phyloP scores from a whole-genome alignment of 2,113 vertebrate genomes.

The Bettongia penicillata region DNA sequence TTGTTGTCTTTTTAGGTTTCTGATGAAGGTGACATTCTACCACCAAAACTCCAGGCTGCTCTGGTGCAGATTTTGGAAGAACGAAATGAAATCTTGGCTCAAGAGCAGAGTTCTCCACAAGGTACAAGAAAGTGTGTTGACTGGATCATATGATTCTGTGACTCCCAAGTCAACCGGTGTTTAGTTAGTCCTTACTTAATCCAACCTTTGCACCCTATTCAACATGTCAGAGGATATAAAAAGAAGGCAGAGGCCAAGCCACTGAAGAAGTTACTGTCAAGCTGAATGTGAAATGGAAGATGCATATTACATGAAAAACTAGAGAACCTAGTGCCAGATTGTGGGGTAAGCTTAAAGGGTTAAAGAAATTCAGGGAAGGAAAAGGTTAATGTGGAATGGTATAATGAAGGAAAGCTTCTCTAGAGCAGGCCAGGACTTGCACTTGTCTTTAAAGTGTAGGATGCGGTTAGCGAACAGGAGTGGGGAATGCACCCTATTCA shows the following conservation, averaged over 20 bases:
- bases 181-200: neutral
- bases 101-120: conserved; percentile 82
- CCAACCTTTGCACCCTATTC: neutral
- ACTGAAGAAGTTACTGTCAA: neutral
- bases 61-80: conserved; percentile 94
- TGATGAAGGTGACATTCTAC: conserved; percentile 96
- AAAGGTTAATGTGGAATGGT: neutral
- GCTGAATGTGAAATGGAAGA: neutral
- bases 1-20: conserved; percentile 85
- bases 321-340: neutral
- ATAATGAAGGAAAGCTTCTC: neutral
- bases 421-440: neutral
- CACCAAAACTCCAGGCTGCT: conserved; percentile 95
- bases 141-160: neutral
- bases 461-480: neutral
- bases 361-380: neutral
- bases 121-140: conserved; percentile 79
- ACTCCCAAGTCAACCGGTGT: neutral
- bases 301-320: neutral
- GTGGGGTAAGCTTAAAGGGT: neutral
- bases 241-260: neutral
- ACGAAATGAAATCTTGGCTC: conserved; percentile 89
- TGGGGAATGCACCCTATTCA: neutral
- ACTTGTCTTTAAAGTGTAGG: neutral
- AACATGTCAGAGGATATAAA: too few species aligned